Conservation (phyloP, 1,140 invertebrate species). For the Drosophila azteca region DNA sequence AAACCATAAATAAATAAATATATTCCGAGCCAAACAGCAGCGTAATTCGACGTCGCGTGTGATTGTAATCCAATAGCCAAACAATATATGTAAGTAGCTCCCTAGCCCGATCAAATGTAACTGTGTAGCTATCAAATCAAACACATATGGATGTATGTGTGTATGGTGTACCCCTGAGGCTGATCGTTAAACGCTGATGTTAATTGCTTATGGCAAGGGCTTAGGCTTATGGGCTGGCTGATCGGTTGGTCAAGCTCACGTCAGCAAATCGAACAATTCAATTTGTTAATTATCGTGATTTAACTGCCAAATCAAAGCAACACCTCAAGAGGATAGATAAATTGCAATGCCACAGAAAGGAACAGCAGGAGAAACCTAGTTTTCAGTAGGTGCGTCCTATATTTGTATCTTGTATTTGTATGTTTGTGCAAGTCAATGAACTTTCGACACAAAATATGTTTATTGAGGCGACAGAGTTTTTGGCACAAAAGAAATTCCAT, state of each 20-base stretch:
- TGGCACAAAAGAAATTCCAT: slow-evolving; percentile 39
- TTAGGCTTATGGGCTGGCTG: background rate
- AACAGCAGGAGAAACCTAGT: too few species aligned
- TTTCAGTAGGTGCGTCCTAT: too few species aligned
- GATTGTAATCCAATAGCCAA: slow-evolving; percentile 30
- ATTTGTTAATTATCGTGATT: too few species aligned
- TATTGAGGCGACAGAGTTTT: slow-evolving; percentile 42
- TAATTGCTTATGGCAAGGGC: slow-evolving; percentile 21
- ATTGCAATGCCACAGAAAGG: too few species aligned
- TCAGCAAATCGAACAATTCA: too few species aligned
- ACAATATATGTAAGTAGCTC: too few species aligned
- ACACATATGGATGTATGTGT: too few species aligned
- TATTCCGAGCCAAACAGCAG: slow-evolving; percentile 2
- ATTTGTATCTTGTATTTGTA: too few species aligned
- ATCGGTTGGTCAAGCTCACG: too few species aligned
- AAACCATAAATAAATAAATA: slow-evolving; percentile 20
- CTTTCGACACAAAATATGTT: slow-evolving; percentile 1
- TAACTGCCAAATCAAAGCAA: background rate
- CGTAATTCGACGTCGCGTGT: slow-evolving; percentile 2
- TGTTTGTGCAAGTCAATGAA: slow-evolving; percentile 18
- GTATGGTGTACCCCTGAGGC: background rate
- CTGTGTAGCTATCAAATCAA: slow-evolving; percentile 8
- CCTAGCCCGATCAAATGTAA: slow-evolving; percentile 39
- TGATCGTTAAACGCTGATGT: slow-evolving; percentile 1
- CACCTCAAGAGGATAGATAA: background rate